Evolutionary conservation across 2,113 vertebrate genomes (phyloP).

Genomic region (Galeopterus variegatus): DNA sequence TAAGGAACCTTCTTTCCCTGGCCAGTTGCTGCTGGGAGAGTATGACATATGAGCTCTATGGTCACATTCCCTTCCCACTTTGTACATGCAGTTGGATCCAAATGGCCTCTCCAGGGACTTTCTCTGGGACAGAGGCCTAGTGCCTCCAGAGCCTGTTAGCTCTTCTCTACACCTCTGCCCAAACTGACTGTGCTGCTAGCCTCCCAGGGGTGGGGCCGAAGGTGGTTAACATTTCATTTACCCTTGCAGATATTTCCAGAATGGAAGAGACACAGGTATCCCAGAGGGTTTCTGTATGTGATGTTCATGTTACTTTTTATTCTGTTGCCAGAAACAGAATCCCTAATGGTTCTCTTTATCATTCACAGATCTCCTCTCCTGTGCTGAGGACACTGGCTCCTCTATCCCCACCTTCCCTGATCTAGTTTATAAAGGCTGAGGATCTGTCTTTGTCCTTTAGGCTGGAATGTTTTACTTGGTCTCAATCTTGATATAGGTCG

Average conservation of each 20-base stretch:
- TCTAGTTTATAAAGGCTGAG: slow-evolving; percentile 71
- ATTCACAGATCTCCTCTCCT: slow-evolving; percentile 50
- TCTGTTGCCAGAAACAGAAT: slow-evolving; percentile 58
- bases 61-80: slow-evolving; percentile 40
- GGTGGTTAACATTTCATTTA: slow-evolving; percentile 28
- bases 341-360: slow-evolving; percentile 55
- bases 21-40: slow-evolving; percentile 74
- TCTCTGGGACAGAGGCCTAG: slow-evolving; percentile 47
- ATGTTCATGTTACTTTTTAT: slow-evolving; percentile 55
- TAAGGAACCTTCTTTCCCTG: slow-evolving; percentile 64
- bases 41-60: slow-evolving; percentile 15
- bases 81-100: slow-evolving; percentile 42
- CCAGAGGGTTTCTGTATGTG: slow-evolving; percentile 4
- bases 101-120: slow-evolving; percentile 37
- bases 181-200: slow-evolving; percentile 50
- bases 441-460: slow-evolving; percentile 66
- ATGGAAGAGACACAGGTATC: not conserved
- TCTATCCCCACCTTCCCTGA: not conserved
- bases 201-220: slow-evolving; percentile 17
- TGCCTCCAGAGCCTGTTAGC: slow-evolving; percentile 13
- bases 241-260: slow-evolving; percentile 58
- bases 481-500: slow-evolving; percentile 68
- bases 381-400: not conserved
- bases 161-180: slow-evolving; percentile 12
- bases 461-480: slow-evolving; percentile 68